These are phyloP conservation scores for Lordiphosa collinella DNA, from an alignment of 1,140 invertebrate species.

Conservation along the genomic window DNA sequence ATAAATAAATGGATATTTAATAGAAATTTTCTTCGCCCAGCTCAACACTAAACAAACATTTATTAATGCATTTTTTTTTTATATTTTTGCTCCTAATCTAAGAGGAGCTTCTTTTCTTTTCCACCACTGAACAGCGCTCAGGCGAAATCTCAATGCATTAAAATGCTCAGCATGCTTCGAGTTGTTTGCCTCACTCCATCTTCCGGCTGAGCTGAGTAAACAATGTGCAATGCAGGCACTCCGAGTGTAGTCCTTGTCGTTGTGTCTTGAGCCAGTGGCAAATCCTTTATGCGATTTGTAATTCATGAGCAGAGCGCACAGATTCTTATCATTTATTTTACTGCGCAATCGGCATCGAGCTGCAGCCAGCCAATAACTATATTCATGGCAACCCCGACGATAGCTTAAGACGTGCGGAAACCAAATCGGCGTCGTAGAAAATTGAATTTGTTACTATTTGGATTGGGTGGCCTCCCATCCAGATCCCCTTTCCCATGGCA, in stretches of 20 bases:
- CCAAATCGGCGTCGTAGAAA: constrained; percentile 76
- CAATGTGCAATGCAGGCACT: constrained; percentile 27
- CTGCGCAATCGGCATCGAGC: constrained; percentile 53
- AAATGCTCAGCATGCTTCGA: constrained; percentile 37
- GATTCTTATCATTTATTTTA: constrained; percentile 78
- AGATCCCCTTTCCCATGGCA: neutral
- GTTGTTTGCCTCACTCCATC: constrained; percentile 20
- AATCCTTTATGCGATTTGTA: constrained; percentile 77
- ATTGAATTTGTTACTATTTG: constrained; percentile 69
- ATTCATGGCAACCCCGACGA: constrained; percentile 59
- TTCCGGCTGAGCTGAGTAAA: constrained; percentile 23
- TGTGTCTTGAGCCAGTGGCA: constrained; percentile 55
- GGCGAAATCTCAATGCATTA: constrained; percentile 24
- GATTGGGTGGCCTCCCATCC: neutral
- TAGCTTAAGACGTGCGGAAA: constrained; percentile 73
- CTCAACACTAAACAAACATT: constrained; percentile 6
- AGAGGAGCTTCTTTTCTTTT: constrained; percentile 7
- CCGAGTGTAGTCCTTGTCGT: constrained; percentile 8
- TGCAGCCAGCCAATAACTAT: constrained; percentile 60
- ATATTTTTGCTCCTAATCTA: constrained; percentile 15
- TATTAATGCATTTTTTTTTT: constrained; percentile 29
- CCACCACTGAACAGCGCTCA: constrained; percentile 12
- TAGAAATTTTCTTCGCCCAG: no score
- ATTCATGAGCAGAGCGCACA: constrained; percentile 74
- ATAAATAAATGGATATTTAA: no score